Conservation (phyloP, 1,140 invertebrate genomes). For the Solenopsis fugax region DNA sequence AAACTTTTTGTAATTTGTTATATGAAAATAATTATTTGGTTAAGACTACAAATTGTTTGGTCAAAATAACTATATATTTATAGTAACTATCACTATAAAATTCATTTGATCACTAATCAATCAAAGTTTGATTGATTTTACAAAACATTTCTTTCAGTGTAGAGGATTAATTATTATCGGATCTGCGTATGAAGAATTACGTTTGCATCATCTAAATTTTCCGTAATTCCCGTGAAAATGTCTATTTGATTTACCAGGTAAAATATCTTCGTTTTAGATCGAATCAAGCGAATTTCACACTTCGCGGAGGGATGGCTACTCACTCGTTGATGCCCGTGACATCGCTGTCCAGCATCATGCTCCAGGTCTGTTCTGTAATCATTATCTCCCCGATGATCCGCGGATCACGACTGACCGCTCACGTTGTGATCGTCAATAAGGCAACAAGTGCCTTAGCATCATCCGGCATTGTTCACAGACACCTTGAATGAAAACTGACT, state of each 20-base stretch:
- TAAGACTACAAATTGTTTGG: no score
- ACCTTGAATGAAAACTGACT: slow-evolving; percentile 76
- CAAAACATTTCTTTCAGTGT: no score
- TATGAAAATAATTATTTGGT: no score
- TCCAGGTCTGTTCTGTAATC: slow-evolving; percentile 87
- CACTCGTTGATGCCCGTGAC: slow-evolving; percentile 85
- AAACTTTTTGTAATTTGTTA: no score
- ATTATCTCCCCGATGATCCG: slow-evolving; percentile 84
- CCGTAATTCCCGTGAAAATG: not conserved
- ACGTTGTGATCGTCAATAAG: slow-evolving; percentile 77
- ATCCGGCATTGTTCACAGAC: slow-evolving; percentile 76
- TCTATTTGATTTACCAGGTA: not conserved
- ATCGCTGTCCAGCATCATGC: slow-evolving; percentile 87
- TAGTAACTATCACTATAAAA: no score
- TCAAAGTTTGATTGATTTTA: no score
- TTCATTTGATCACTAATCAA: no score
- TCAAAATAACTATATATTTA: no score
- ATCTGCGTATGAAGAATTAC: not conserved
- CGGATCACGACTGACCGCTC: slow-evolving; percentile 74
- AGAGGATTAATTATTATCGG: not conserved
- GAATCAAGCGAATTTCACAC: slow-evolving; percentile 22
- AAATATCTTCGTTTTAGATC: not conserved
- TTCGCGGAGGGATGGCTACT: slow-evolving; percentile 67
- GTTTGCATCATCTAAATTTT: not conserved
- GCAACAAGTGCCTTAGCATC: slow-evolving; percentile 74